phyloP scores from a whole-genome alignment of 2,113 vertebrate genomes.

The Semicossyphus pulcher region DNA sequence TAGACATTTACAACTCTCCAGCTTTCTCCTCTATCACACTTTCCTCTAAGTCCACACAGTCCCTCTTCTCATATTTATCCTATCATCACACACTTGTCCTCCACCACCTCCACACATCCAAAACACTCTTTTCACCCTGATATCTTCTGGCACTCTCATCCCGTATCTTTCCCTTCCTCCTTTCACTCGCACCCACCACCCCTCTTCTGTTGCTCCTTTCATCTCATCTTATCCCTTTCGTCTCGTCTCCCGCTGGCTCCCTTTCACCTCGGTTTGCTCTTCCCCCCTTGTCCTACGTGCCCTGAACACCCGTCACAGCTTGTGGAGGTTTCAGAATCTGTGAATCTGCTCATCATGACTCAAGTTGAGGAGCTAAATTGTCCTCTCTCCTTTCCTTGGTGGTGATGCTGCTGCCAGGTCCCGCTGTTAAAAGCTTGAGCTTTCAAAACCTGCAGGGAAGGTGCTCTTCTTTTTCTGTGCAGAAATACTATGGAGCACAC shows the following conservation, averaged over 20 bases:
- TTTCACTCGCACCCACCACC: neutral
- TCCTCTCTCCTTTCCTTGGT: neutral
- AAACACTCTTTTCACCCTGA: neutral
- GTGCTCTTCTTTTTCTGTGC: neutral
- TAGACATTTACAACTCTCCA: conserved; percentile 15
- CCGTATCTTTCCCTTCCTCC: conserved; percentile 3
- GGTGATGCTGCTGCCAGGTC: neutral
- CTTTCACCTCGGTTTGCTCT: neutral
- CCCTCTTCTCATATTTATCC: conserved; percentile 34
- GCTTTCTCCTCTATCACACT: conserved; percentile 26
- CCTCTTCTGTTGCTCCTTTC: conserved; percentile 7
- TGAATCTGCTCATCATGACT: conserved; percentile 24
- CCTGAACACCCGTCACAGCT: conserved; percentile 10
- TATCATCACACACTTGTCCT: conserved; percentile 34
- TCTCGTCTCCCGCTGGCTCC: neutral
- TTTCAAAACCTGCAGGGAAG: neutral
- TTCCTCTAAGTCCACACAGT: conserved; percentile 39
- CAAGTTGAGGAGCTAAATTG: conserved; percentile 18
- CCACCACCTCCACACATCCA: conserved; percentile 6
- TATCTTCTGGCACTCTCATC: conserved; percentile 13
- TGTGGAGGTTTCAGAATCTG: neutral
- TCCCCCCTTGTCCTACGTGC: conserved; percentile 10
- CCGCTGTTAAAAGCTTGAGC: conserved; percentile 1
- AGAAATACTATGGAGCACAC: neutral
- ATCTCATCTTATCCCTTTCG: conserved; percentile 13